Evolutionary conservation across 2,113 vertebrate species (phyloP).

Genomic region (Bufo bufo): DNA sequence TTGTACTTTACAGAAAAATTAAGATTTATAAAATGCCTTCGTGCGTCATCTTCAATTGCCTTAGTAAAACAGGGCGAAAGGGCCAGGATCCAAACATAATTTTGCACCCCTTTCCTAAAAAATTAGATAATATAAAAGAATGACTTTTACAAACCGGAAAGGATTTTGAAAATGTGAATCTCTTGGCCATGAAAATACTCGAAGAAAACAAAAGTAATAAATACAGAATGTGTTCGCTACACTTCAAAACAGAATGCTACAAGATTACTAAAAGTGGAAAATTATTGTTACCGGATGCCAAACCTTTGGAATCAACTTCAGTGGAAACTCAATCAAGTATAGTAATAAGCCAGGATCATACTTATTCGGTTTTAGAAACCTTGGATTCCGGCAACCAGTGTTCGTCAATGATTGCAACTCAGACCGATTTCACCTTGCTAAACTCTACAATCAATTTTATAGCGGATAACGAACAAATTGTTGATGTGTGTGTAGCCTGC

Average conservation of each 20-base stretch:
- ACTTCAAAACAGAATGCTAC: not conserved
- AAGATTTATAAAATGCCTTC: not conserved
- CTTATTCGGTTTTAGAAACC: too few relatives aligned
- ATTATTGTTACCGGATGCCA: not conserved
- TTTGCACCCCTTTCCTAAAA: not conserved
- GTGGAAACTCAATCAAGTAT: too few relatives aligned
- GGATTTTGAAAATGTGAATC: not conserved
- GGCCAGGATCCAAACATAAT: not conserved
- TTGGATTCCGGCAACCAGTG: too few relatives aligned
- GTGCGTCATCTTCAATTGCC: not conserved
- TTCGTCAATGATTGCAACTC: too few relatives aligned
- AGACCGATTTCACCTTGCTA: too few relatives aligned
- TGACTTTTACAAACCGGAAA: not conserved
- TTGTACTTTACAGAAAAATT: too few relatives aligned
- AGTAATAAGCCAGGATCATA: too few relatives aligned
- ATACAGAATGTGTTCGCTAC: not conserved
- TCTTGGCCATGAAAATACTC: not conserved
- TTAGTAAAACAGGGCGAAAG: not conserved
- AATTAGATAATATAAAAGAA: not conserved
- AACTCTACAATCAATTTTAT: too few relatives aligned
- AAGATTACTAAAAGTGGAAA: too few relatives aligned
- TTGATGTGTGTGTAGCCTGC: too few relatives aligned
- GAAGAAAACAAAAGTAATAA: not conserved
- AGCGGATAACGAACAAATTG: too few relatives aligned
- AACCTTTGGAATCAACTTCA: too few relatives aligned